phyloP scores from a whole-genome alignment of 2,888 invertebrate species.

The Pyrgus malvae region DNA sequence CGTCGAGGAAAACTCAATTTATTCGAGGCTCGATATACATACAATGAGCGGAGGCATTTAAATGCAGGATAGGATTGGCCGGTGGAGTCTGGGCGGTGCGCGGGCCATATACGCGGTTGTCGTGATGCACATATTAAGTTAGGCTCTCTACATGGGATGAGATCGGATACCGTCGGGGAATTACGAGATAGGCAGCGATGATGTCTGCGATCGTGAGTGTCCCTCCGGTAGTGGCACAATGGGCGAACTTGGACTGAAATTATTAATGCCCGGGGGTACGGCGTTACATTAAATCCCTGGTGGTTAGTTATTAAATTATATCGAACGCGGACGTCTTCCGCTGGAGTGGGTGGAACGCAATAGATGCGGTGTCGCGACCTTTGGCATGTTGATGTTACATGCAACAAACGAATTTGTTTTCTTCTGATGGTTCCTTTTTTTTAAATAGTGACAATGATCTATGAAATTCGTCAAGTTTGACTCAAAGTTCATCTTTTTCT shows the following conservation, averaged over 20 bases:
- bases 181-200: constrained; percentile 70
- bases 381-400: constrained; percentile 3
- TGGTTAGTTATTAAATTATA: constrained; percentile 63
- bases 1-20: constrained; percentile 64
- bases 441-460: too few relatives aligned
- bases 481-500: too few relatives aligned
- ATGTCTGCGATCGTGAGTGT: constrained; percentile 68
- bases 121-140: constrained; percentile 82
- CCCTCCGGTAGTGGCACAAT: constrained; percentile 57
- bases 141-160: constrained; percentile 71
- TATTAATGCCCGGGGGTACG: constrained; percentile 58
- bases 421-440: neutral
- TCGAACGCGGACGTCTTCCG: constrained; percentile 19
- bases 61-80: constrained; percentile 77
- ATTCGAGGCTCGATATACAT: constrained; percentile 75
- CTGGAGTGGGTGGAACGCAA: constrained; percentile 13
- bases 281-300: constrained; percentile 64
- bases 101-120: constrained; percentile 72
- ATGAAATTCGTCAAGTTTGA: too few relatives aligned
- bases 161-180: constrained; percentile 55
- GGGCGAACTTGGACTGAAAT: constrained; percentile 52
- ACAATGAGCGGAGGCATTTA: constrained; percentile 72
- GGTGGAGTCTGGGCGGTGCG: constrained; percentile 61
- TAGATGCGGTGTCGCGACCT: constrained; percentile 20
- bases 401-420: neutral